Evolutionary conservation across 2,113 vertebrate species (phyloP).

Genomic region (Nerophis lumbriciformis): DNA sequence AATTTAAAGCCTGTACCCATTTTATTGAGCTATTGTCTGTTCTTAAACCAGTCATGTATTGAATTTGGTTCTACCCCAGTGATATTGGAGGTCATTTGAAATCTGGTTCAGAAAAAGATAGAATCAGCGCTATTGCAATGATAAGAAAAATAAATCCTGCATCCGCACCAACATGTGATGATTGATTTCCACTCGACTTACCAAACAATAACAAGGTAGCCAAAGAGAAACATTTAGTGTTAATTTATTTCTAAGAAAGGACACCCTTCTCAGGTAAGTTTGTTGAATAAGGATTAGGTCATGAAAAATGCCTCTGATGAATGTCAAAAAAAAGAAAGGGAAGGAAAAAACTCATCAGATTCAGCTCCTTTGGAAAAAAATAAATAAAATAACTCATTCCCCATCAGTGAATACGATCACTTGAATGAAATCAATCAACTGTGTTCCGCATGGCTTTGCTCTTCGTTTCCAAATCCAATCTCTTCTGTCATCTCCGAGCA

Average conservation of each 20-base stretch:
- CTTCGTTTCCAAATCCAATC: conserved; percentile 88
- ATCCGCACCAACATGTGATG: too few species aligned
- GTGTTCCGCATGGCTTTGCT: conserved; percentile 80
- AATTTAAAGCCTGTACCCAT: too few species aligned
- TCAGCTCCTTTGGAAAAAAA: conserved; percentile 40
- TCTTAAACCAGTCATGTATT: too few species aligned
- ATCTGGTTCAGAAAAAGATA: not conserved
- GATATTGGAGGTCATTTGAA: too few species aligned
- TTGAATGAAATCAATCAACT: conserved; percentile 87
- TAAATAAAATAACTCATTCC: conserved; percentile 61
- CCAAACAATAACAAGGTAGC: not conserved
- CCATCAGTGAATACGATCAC: conserved; percentile 73
- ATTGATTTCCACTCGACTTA: not conserved
- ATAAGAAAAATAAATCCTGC: too few species aligned
- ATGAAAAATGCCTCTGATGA: conserved; percentile 52
- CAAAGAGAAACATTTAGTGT: conserved; percentile 31
- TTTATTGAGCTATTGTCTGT: too few species aligned
- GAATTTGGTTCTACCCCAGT: too few species aligned
- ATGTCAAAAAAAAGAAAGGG: conserved; percentile 29
- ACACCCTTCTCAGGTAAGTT: conserved; percentile 26
- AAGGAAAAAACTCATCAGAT: conserved; percentile 38
- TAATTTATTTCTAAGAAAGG: conserved; percentile 32
- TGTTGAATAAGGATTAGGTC: conserved; percentile 50
- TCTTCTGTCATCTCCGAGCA: conserved; percentile 87
- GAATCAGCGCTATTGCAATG: not conserved